Base-by-base conservation (phyloP, 1,140 invertebrate species). In the Zaprionus ornatus region DNA sequence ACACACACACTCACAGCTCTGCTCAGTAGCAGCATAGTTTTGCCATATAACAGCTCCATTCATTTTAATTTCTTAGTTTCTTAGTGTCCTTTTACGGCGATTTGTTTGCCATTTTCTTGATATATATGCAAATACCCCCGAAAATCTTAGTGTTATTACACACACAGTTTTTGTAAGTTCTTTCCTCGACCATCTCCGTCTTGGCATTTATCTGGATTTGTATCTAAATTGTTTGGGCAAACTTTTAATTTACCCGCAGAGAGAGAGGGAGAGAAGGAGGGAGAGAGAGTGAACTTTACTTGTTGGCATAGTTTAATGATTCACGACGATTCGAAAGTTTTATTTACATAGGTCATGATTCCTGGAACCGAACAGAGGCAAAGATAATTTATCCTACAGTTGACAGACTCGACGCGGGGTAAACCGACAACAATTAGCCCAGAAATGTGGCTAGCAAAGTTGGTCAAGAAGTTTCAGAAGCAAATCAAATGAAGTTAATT, bases 301-400 rank as follows among this genome's bases (percentile, higher is more conserved):
- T 67, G 52, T 50, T 83, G 73, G 60, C 77, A 67, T 80, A 80
- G 77, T 74, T 84, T 70, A 84, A 83, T 83, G 81, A 83, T 83
- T 83, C 80, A 83, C 83, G 81, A 83, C 77, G 77, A 83, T 83
- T 79, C 67, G 76, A 80, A 80, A 84, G 73, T 80, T 74, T 59
- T 45, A 71, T 77, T 77, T 73, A 52, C 80, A 74, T 70, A 64
- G 75, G 42, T 77, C 72, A 70, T 74, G 80, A 71, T 83, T 83
- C 42, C 13, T 25, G 61, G n/a, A 80, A 60, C 35, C 42, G 40
- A 73, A 60, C 69, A 17, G 23, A 42, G 42, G 50, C 45, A 21
- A 23, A 50, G 45, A 50, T 80, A 66, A 80, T 76, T 81, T 79
- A 82, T 76, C 62, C 48, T 48, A 13, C 61, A 48, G 64, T 27